Conservation (phyloP, 2,113 vertebrate species). For the Lampris incognitus region DNA sequence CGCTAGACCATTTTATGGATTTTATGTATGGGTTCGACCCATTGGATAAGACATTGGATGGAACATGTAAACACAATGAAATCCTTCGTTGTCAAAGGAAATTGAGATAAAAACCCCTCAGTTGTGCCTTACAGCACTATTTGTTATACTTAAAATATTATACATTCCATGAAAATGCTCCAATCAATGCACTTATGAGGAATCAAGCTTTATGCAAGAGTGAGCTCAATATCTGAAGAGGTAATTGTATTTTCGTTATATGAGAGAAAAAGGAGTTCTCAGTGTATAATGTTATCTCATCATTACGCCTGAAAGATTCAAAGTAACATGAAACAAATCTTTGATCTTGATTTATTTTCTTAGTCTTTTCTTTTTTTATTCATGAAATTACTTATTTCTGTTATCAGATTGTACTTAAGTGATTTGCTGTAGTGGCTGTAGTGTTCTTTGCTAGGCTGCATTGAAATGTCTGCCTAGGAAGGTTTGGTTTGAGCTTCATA, state of each 20-base stretch:
- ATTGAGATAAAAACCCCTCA: constrained; percentile 37
- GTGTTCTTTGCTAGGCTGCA: background rate
- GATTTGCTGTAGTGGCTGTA: constrained; percentile 9
- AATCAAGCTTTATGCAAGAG: constrained; percentile 35
- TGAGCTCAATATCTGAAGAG: constrained; percentile 40
- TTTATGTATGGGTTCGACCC: too few species aligned
- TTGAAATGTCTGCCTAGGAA: constrained; percentile 1
- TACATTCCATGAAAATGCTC: constrained; percentile 47
- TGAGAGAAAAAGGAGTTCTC: background rate
- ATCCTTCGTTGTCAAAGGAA: constrained; percentile 42
- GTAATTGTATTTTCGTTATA: constrained; percentile 30
- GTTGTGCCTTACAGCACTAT: constrained; percentile 41
- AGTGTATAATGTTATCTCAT: background rate
- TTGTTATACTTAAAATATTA: constrained; percentile 33
- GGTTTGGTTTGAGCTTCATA: constrained; percentile 1
- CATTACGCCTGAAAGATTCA: constrained; percentile 25
- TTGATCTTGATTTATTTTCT: background rate
- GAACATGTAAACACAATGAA: constrained; percentile 30
- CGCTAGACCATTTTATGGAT: constrained; percentile 4
- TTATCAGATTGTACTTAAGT: background rate
- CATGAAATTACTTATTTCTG: constrained; percentile 11
- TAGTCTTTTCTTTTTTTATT: background rate
- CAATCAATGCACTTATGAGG: constrained; percentile 58
- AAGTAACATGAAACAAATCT: constrained; percentile 8
- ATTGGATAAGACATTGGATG: constrained; percentile 24